These are phyloP conservation scores for Aldrovandia affinis DNA, from an alignment of 2,797 vertebrate genomes.

Conservation along the genomic window DNA sequence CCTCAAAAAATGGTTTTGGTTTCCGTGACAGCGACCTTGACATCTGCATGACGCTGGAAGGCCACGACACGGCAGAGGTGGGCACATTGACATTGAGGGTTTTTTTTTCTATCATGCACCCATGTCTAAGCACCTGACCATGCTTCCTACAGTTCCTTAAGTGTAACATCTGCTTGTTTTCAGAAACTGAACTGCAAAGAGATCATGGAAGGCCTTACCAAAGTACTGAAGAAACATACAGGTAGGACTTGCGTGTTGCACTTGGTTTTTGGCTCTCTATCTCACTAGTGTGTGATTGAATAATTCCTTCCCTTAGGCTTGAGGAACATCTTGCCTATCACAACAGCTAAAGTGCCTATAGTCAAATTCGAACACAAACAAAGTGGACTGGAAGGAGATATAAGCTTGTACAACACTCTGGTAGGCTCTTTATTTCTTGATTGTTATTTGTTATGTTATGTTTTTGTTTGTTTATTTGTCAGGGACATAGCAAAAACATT, in stretches of 20 bases:
- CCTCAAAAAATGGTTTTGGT: slow-evolving; percentile 97
- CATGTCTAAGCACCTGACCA: no score
- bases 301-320: slow-evolving; percentile 74
- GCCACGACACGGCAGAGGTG: slow-evolving; percentile 93
- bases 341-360: slow-evolving; percentile 99
- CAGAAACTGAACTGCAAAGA: slow-evolving; percentile 98
- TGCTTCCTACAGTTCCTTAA: no score
- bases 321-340: slow-evolving; percentile 98
- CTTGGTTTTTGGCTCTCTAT: slow-evolving; percentile 38
- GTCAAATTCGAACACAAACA: slow-evolving; percentile 97
- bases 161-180: slow-evolving; percentile 34
- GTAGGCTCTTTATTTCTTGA: slow-evolving; percentile 63
- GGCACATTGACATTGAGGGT: no score
- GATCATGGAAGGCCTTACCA: slow-evolving; percentile 96
- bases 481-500: no score
- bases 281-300: slow-evolving; percentile 17
- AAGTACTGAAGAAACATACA: slow-evolving; percentile 94
- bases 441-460: no score
- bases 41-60: slow-evolving; percentile 99
- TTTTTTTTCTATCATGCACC: no score
- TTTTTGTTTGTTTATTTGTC: no score
- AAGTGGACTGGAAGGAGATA: slow-evolving; percentile 94
- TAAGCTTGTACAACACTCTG: slow-evolving; percentile 98
- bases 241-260: slow-evolving; percentile 70
- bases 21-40: slow-evolving; percentile 98